Percentiles rank a stretch among this genome's conserved stretches.
Conservation (phyloP, 2,888 invertebrate genomes). For the Xestia sexstrigata region DNA sequence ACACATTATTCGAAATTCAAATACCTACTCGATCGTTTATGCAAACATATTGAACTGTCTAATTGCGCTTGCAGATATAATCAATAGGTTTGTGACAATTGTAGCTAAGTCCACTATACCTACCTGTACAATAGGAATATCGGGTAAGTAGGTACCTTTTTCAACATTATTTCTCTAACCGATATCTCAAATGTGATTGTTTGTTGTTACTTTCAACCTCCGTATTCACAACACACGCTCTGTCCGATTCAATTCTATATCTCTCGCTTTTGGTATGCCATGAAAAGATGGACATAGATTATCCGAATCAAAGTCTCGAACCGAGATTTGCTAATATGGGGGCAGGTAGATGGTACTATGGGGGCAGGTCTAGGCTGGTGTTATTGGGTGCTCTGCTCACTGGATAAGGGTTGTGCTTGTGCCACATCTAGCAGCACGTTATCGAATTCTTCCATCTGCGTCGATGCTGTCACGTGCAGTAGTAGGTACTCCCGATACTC, state of each 20-base stretch:
- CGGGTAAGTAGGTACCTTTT: not conserved
- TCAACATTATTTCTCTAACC: not conserved
- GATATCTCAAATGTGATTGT: not conserved
- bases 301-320: not conserved
- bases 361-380: not conserved
- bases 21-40: constrained; percentile 29
- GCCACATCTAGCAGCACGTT: not conserved
- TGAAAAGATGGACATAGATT: not conserved
- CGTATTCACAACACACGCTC: not conserved
- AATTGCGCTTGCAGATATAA: not conserved
- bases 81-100: not conserved
- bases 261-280: not conserved
- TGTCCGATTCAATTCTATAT: not conserved
- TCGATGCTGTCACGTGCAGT: not conserved
- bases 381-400: not conserved
- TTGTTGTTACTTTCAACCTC: not conserved
- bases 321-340: too few relatives aligned
- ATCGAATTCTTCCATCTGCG: not conserved
- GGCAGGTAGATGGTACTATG: too few relatives aligned
- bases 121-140: not conserved
- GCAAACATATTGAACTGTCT: not conserved
- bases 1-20: constrained; percentile 23
- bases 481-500: not conserved
- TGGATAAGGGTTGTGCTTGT: not conserved
- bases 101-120: not conserved